phyloP scores from a whole-genome alignment of 2,888 invertebrate genomes.

The Tortricodes alternella region DNA sequence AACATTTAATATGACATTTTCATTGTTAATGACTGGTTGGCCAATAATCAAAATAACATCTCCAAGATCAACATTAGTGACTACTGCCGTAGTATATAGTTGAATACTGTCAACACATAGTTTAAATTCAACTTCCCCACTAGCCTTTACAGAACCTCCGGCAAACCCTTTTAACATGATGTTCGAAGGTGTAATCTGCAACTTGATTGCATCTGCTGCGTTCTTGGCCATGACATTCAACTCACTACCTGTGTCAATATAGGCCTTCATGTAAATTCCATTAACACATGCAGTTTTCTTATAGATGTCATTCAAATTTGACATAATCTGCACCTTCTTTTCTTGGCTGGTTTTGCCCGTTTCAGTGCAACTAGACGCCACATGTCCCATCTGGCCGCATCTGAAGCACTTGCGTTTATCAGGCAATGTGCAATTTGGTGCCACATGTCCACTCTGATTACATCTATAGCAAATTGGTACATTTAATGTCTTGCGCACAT shows the following conservation, averaged over 20 bases:
- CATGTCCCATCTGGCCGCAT: neutral
- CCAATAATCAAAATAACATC: neutral
- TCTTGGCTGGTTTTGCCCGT: neutral
- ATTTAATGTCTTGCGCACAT: no score
- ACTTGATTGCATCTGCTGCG: neutral
- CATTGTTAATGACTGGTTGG: neutral
- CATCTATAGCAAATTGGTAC: neutral
- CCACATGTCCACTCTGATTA: constrained; percentile 5
- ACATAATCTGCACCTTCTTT: neutral
- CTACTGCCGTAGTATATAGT: neutral
- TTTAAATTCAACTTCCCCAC: neutral
- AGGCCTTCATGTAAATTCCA: neutral
- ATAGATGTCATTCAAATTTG: neutral
- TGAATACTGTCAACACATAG: neutral
- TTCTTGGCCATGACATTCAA: neutral
- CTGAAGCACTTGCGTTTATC: constrained; percentile 9
- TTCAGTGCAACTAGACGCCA: neutral
- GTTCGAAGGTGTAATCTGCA: neutral
- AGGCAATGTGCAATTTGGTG: constrained; percentile 7
- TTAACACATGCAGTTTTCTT: neutral
- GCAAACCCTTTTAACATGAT: neutral
- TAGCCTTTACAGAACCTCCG: neutral
- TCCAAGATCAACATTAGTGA: neutral
- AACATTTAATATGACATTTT: neutral
- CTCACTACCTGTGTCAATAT: neutral